Evolutionary conservation across 2,888 invertebrate species (phyloP), one percentile per base, ranked within the genome.

Genomic region (Fissipunctia ypsillon): DNA sequence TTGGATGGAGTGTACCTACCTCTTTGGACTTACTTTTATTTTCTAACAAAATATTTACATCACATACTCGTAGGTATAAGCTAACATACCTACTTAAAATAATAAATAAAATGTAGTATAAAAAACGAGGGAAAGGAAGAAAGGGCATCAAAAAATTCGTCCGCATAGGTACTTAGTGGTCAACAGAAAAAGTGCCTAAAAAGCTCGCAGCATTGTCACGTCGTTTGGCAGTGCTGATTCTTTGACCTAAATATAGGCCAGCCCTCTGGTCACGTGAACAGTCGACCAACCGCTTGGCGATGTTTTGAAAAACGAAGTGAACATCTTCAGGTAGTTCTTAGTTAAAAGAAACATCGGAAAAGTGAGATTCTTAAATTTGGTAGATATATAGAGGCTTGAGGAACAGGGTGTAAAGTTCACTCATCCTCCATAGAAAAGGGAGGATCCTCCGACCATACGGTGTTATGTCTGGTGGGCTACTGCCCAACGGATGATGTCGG

Each of bases 1-100:
- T 83, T 80, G 66, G 60, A 75, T 43, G 68, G 57, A 69, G 50
- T 78, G 63, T 59, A 45, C 45, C 7, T 61, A 41, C 28, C 9
- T 28, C 54, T 54, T 54, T 54, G 16, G 16, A 28, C 28, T 54
- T 54, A 31, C 31, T 28, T 54, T 54, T 54, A 28, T 54, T 54
- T 31, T 19, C 54, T 9, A 54, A 54, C 28, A 19, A 31, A 19
- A 54, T 28, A 28, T 54, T 54, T 28, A 16, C 54, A 16, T 54
- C 52, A 25, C 6, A 2, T n/a, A n/a, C n/a, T n/a, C n/a, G n/a
- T 6, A 14, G 10, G 14, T 16, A 22, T 9, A 48, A 48, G 16
- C 54, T 28, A 7, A 54, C 7, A 16, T 14, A 14, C 25, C 3
- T 31, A 31, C 4, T 5, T 52, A 52, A 50, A n/a, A 50, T n/a